Conservation (phyloP, 2,888 invertebrate species). For the Epinotia ramella region DNA sequence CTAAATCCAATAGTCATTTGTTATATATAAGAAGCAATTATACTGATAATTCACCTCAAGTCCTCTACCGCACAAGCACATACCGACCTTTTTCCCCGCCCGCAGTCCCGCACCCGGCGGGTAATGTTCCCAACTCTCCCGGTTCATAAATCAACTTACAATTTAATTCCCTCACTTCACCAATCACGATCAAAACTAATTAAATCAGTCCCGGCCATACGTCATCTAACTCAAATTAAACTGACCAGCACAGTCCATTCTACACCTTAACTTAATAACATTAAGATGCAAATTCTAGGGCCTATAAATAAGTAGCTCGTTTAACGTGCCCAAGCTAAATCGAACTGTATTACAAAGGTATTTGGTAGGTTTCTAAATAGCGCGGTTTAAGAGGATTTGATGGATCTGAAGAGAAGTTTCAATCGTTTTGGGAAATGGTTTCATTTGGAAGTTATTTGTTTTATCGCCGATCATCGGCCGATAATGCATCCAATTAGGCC, state of each 20-base stretch:
- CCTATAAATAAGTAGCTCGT: neutral
- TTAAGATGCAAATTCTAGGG: slow-evolving; percentile 5
- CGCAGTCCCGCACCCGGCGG: neutral
- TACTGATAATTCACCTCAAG: neutral
- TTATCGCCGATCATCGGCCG: slow-evolving; percentile 28
- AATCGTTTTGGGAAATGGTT: slow-evolving; percentile 40
- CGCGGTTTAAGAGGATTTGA: slow-evolving; percentile 17
- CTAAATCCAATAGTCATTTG: neutral
- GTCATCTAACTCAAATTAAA: slow-evolving; percentile 40
- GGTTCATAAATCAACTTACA: slow-evolving; percentile 43
- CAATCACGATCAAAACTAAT: slow-evolving; percentile 45
- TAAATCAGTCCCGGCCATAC: slow-evolving; percentile 41
- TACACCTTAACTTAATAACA: neutral
- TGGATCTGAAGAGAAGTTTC: slow-evolving; percentile 31
- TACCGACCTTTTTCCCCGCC: neutral
- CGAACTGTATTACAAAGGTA: neutral
- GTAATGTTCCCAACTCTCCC: slow-evolving; percentile 16
- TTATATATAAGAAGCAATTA: neutral
- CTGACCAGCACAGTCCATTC: neutral
- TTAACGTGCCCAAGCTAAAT: neutral
- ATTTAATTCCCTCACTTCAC: slow-evolving; percentile 41
- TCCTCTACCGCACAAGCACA: neutral
- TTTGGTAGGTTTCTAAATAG: slow-evolving; percentile 3
- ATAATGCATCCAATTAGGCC: slow-evolving; percentile 21
- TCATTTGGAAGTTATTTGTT: slow-evolving; percentile 41